Base-by-base conservation (phyloP, 2,888 invertebrate species). In the Mantis religiosa region DNA sequence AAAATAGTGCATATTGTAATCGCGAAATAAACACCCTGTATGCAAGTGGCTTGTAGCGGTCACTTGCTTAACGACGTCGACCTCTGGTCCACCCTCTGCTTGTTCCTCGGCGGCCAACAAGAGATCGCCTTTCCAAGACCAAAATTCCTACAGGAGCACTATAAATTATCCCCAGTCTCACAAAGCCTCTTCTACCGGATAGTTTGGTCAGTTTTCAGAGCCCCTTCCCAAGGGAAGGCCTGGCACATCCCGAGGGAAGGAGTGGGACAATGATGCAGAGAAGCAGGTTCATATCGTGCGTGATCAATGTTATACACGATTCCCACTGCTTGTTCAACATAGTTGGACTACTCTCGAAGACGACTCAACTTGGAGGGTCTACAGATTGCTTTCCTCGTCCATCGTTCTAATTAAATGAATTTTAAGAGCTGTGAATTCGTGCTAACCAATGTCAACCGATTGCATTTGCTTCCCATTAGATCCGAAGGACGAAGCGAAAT, bases 101-200 rank as follows among this genome's bases (percentile, higher is more conserved):
- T 85, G 88, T 83, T 41, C 82, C 28, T 71, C 28, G n/a, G 81
- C 30, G 81, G 81, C 85, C 85, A 28, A 85, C 86, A 86, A 81
- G 86, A 41, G 86, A 86, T 86, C 81, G 86, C 88, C 82, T 28
- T 82, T 27, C 87, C 82, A 28, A 34, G 87, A 89, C 87, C 88
- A 89, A 87, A 71, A 89, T 89, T 89, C 89, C 86, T 86, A 81
- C 89, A 88, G 83, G 86, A 87, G 87, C 88, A 88, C 84, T 88
- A 88, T 89, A 88, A 89, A 89, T 88, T 89, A 89, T 47, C 87
- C 87, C 84, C 86, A 82, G 86, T 88, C 89, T 89, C 88, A n/a
- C 84, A 87, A 88, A 89, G 89, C 89, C 87, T 86, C 28, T n/a
- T 41, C 82, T n/a, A 27, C 86, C 86, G 86, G 86, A 86, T 86